These are phyloP conservation scores for Gerris lacustris DNA, from an alignment of 2,888 invertebrate species.

Conservation along the genomic window DNA sequence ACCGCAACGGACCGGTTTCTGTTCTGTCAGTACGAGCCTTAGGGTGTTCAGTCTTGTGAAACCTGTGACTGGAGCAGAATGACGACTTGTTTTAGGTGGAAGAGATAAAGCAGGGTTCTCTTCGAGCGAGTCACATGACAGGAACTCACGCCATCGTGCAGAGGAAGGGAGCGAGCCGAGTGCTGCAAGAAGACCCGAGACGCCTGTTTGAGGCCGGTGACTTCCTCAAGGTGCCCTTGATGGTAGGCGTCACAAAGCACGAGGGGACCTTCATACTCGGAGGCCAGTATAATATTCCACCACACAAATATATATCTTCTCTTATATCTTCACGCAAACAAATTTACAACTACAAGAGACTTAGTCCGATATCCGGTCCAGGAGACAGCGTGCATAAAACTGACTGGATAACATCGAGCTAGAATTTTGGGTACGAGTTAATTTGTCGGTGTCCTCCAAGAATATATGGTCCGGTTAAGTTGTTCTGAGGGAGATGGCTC, in stretches of 20 bases:
- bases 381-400: no score
- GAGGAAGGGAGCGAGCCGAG: conserved; percentile 31
- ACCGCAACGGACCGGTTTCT: no score
- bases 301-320: background rate
- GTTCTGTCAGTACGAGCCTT: no score
- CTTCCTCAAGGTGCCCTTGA: conserved; percentile 37
- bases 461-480: no score
- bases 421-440: no score
- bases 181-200: conserved; percentile 32
- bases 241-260: conserved; percentile 41
- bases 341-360: no score
- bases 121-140: conserved; percentile 27
- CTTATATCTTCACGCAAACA: background rate
- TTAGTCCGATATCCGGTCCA: no score
- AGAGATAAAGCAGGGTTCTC: background rate
- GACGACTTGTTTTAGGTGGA: background rate
- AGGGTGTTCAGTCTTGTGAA: no score
- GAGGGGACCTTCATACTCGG: conserved; percentile 40
- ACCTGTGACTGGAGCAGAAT: no score
- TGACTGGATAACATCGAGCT: no score
- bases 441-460: no score
- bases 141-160: conserved; percentile 34
- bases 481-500: no score
- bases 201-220: conserved; percentile 29
- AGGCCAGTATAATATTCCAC: conserved; percentile 32